Conservation (phyloP, 2,888 invertebrate genomes). For the Orchesellides sinensis region DNA sequence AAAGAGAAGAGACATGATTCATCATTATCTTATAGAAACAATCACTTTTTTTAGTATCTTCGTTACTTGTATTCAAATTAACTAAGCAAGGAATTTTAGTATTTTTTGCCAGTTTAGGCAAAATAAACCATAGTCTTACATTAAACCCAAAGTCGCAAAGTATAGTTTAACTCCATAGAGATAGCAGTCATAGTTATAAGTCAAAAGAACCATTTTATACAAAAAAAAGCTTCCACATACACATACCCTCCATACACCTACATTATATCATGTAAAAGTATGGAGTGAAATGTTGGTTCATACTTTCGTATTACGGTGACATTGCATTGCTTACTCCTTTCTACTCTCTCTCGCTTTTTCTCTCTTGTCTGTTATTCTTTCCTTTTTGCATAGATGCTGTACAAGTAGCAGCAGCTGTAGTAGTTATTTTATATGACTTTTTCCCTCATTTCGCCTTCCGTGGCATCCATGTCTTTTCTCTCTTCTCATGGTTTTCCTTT, state of each 20-base stretch:
- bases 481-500: conserved; percentile 42
- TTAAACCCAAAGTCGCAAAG: too few species aligned
- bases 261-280: background rate
- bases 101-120: too few species aligned
- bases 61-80: too few species aligned
- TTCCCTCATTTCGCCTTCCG: conserved; percentile 54
- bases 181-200: too few species aligned
- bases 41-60: too few species aligned
- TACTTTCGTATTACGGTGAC: conserved; percentile 19
- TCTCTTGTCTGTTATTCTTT: conserved; percentile 36
- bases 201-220: too few species aligned
- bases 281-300: conserved; percentile 13
- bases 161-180: too few species aligned
- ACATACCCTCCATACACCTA: too few species aligned
- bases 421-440: conserved; percentile 61
- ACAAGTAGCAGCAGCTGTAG: conserved; percentile 55
- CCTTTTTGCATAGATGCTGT: conserved; percentile 56
- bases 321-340: conserved; percentile 37
- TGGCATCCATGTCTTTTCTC: conserved; percentile 52
- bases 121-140: too few species aligned
- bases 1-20: too few species aligned
- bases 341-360: background rate
- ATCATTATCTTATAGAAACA: too few species aligned
- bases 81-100: too few species aligned
- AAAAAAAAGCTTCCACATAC: background rate